Conservation (phyloP, 1,140 invertebrate genomes). For the Leptinotarsa undecemlineata region DNA sequence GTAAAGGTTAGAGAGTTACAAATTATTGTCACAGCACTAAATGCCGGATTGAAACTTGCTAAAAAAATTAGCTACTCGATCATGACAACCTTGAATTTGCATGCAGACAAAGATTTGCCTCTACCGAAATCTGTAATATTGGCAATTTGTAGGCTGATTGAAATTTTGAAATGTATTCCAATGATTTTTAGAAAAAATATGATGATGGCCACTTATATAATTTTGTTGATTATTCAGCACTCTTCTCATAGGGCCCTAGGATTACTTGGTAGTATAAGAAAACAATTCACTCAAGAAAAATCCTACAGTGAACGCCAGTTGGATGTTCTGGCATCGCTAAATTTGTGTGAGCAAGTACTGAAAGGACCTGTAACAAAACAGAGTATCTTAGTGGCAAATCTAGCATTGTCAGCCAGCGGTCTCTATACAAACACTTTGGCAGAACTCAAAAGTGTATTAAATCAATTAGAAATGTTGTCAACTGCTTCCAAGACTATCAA, state of each 20-base stretch:
- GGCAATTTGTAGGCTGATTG: slow-evolving; percentile 77
- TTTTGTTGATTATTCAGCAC: slow-evolving; percentile 72
- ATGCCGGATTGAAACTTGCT: slow-evolving; percentile 68
- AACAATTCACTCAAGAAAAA: slow-evolving; percentile 61
- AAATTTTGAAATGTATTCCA: slow-evolving; percentile 80
- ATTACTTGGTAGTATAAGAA: slow-evolving; percentile 62
- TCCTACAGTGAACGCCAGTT: slow-evolving; percentile 66
- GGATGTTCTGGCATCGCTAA: slow-evolving; percentile 72
- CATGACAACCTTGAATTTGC: slow-evolving; percentile 78
- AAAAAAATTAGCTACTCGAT: slow-evolving; percentile 67
- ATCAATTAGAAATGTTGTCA: slow-evolving; percentile 66
- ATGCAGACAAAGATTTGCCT: slow-evolving; percentile 73
- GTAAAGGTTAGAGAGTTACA: slow-evolving; percentile 66
- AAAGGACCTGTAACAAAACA: slow-evolving; percentile 69
- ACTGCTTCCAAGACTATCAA: slow-evolving; percentile 65
- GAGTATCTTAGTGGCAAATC: slow-evolving; percentile 65
- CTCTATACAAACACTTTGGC: slow-evolving; percentile 59
- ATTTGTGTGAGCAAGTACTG: slow-evolving; percentile 72
- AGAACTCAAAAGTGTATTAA: slow-evolving; percentile 61
- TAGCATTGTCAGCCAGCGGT: slow-evolving; percentile 69
- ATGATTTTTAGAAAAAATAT: slow-evolving; percentile 65
- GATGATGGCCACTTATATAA: slow-evolving; percentile 62
- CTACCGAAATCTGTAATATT: slow-evolving; percentile 78
- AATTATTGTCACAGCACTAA: slow-evolving; percentile 63
- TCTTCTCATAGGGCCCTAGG: slow-evolving; percentile 68